These are phyloP conservation scores for Sphaerophoria rueppellii DNA, from an alignment of 2,888 invertebrate genomes.

Conservation along the genomic window DNA sequence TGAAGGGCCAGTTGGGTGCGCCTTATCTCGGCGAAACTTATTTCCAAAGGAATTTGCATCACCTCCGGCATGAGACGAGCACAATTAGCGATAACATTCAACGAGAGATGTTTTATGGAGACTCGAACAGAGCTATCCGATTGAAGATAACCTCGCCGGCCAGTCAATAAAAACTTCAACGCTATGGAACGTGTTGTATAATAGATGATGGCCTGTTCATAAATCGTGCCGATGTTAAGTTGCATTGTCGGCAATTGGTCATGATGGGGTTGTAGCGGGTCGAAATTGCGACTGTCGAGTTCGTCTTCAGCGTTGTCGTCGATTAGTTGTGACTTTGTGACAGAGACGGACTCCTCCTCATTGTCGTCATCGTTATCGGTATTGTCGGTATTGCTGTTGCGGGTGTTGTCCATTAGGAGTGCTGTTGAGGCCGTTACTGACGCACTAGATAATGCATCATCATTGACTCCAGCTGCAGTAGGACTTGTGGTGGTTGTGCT, in stretches of 20 bases:
- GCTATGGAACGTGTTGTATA: constrained; percentile 80
- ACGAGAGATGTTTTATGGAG: constrained; percentile 93
- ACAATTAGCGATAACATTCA: constrained; percentile 90
- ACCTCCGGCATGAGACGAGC: constrained; percentile 89
- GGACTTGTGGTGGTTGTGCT: constrained; percentile 42
- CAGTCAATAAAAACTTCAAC: constrained; percentile 80
- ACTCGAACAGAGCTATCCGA: constrained; percentile 91
- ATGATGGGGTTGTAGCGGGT: not conserved
- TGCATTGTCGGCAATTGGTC: constrained; percentile 74
- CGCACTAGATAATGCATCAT: constrained; percentile 77
- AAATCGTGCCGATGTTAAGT: constrained; percentile 80
- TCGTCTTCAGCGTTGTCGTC: not conserved
- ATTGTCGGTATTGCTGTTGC: constrained; percentile 35
- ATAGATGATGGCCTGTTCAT: constrained; percentile 80
- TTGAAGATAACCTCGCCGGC: constrained; percentile 84
- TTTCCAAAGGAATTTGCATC: constrained; percentile 86
- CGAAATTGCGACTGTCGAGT: constrained; percentile 42
- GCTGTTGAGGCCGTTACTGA: constrained; percentile 79
- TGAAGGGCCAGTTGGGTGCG: constrained; percentile 66
- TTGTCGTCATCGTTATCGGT: constrained; percentile 57
- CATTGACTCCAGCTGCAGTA: constrained; percentile 68
- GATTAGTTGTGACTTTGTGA: constrained; percentile 43
- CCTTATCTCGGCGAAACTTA: constrained; percentile 81
- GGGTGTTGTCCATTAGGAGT: constrained; percentile 76
- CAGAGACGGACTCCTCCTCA: constrained; percentile 47